Evolutionary conservation across 2,113 vertebrate genomes (phyloP), one percentile per base, ranked within the genome.

Genomic region (Dermatemys mawii): DNA sequence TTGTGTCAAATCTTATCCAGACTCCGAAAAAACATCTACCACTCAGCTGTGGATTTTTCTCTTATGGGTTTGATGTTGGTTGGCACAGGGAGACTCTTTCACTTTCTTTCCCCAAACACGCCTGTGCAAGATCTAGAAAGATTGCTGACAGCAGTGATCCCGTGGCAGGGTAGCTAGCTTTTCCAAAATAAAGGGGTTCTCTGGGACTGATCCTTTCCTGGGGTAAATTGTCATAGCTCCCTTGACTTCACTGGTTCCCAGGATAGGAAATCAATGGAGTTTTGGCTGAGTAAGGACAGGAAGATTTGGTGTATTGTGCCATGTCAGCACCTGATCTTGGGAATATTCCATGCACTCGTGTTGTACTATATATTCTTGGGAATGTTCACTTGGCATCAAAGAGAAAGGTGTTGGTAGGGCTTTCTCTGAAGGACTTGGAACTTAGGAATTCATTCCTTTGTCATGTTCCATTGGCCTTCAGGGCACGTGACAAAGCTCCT

Each of bases 181-280:
- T 81, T 8, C 46, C 76, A 49, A 38, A 57, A 7, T 41, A 86
- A 38, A 76, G 29, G 51, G 57, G 27, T 73, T 73, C n/a, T 38
- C 35, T 57, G 50, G 67, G 55, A 38, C 2, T 9, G 5, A 10
- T 50, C 0, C 29, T 76, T 57, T 90, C 81, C 54, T 87, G 51
- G 24, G 78, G 9, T 87, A 81, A 91, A 78, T 11, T 84, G 41
- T 87, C 24, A 54, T 83, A 86, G 2, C 87, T 90, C 22, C 55
- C n/a, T 87, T 81, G 48, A 60, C 22, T 16, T 19, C 38, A 83
- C 26, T 10, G 35, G 22, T 85, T 93, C 17, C 50, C 38, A 55
- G 26, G 11, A 19, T 3, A 1, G 0, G 0, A n/a, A 60, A 27
- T 81, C 51, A 32, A 6, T 60, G 50, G 13, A 83, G 38, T 50